phyloP scores from a whole-genome alignment of 2,888 invertebrate species.

The Arrhopalites spinosus region DNA sequence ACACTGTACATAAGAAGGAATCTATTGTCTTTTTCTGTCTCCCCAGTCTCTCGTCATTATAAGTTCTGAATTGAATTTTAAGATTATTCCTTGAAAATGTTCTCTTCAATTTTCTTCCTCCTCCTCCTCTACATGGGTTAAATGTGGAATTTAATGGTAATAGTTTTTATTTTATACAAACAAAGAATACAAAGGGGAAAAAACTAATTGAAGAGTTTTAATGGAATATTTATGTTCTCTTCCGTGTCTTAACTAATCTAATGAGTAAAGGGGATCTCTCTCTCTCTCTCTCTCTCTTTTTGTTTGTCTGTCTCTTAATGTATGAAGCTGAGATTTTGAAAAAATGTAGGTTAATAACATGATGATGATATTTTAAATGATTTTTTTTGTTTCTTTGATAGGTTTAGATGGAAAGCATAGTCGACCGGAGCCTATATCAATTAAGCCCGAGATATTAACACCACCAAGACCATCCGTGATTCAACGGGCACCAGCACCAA shows the following conservation, averaged over 20 bases:
- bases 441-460: conserved; percentile 52
- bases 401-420: conserved; percentile 43
- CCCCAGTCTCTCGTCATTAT: no score
- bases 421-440: conserved; percentile 42
- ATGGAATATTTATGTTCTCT: conserved; percentile 15
- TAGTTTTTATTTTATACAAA: no score
- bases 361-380: conserved; percentile 17
- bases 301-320: neutral
- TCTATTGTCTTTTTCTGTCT: no score
- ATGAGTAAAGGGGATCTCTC: neutral
- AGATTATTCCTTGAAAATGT: no score
- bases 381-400: no score
- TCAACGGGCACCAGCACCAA: conserved; percentile 71
- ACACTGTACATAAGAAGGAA: no score
- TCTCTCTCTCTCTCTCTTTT: neutral
- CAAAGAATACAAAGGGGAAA: no score
- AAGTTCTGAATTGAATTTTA: no score
- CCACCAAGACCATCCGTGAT: conserved; percentile 72
- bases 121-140: no score
- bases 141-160: no score
- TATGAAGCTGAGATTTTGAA: neutral
- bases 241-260: neutral
- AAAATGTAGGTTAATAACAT: neutral
- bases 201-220: neutral
- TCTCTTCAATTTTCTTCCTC: no score